Evolutionary conservation across 2,113 vertebrate species (phyloP).

Genomic region (Heteronetta atricapilla): DNA sequence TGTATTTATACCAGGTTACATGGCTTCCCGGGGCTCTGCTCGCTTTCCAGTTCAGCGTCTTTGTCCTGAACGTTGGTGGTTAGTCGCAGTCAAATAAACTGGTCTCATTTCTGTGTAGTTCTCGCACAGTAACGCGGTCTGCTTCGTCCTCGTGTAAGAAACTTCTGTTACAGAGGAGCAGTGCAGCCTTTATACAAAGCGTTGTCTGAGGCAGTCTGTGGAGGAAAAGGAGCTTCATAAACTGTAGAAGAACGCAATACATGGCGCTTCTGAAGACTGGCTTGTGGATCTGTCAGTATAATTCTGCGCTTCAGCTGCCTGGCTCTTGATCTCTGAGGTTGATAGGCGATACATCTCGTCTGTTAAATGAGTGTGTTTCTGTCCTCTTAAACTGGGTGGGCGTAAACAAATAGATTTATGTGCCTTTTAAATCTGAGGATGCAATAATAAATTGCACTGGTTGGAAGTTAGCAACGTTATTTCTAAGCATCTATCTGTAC

Average conservation of each 20-base stretch:
- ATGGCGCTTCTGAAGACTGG: not conserved
- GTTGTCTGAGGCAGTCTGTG: not conserved
- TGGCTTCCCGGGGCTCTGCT: not conserved
- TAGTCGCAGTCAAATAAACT: not conserved
- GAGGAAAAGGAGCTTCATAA: not conserved
- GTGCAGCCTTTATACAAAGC: not conserved
- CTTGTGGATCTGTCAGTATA: not conserved
- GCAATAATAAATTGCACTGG: not conserved
- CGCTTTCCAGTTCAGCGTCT: not conserved
- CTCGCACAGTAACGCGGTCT: not conserved
- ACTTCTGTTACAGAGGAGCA: not conserved
- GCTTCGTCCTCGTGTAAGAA: not conserved
- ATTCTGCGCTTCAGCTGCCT: not conserved
- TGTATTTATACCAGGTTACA: not conserved
- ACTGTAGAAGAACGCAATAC: not conserved
- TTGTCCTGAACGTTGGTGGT: not conserved
- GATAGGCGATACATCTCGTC: not conserved
- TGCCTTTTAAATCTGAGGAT: not conserved
- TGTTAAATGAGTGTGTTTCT: not conserved
- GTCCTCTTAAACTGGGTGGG: not conserved
- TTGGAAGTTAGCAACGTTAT: not conserved
- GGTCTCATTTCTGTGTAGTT: not conserved
- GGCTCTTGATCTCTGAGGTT: not conserved
- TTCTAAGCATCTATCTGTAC: not conserved
- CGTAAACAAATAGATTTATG: not conserved